Evolutionary conservation across 2,888 invertebrate species (phyloP).

Genomic region (Phytoseiulus persimilis): DNA sequence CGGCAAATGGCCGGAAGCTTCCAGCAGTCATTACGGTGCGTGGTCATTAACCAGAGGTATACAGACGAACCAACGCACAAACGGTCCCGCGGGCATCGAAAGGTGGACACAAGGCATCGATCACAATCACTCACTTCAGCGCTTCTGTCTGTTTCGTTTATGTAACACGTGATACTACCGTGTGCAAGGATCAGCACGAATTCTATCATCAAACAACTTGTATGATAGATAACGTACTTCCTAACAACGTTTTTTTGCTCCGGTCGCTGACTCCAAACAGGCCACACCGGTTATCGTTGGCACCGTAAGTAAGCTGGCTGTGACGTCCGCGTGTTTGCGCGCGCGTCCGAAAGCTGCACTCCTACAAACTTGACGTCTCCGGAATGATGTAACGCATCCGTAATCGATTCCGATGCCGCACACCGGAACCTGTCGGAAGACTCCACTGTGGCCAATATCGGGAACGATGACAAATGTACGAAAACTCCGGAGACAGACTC

Average conservation of each 20-base stretch:
- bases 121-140: background rate
- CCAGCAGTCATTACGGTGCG: background rate
- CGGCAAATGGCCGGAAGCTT: background rate
- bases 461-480: background rate
- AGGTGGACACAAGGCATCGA: background rate
- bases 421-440: background rate
- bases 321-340: background rate
- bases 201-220: background rate
- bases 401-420: background rate
- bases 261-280: background rate
- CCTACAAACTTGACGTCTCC: background rate
- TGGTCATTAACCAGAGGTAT: background rate
- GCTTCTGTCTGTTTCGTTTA: constrained; percentile 5
- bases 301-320: background rate
- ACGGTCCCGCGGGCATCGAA: background rate
- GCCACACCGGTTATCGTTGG: background rate
- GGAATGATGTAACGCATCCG: background rate
- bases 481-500: background rate
- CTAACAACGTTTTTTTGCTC: background rate
- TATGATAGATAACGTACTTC: background rate
- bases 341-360: background rate
- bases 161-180: background rate
- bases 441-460: background rate
- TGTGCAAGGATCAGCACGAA: background rate
- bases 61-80: background rate